Evolutionary conservation across 2,888 invertebrate species (phyloP).

Genomic region (Smittia aterrima): DNA sequence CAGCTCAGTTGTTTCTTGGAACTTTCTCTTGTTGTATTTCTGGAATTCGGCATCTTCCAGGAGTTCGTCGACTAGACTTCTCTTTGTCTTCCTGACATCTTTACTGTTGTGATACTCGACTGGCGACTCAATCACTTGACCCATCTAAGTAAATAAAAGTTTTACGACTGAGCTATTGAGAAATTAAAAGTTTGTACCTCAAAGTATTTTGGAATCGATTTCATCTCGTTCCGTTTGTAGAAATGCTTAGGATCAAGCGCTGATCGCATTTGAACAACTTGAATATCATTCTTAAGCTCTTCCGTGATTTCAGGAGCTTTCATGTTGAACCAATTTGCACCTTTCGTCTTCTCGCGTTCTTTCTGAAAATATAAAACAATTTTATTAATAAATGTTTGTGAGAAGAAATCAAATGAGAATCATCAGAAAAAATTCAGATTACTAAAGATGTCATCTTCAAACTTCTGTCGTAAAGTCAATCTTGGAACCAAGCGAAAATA

Average conservation of each 20-base stretch:
- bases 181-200: slow-evolving; percentile 65
- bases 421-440: slow-evolving; percentile 49
- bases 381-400: neutral
- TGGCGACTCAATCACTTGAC: slow-evolving; percentile 78
- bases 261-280: slow-evolving; percentile 88
- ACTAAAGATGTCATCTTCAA: slow-evolving; percentile 51
- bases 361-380: slow-evolving; percentile 54
- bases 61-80: slow-evolving; percentile 90
- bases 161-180: too few species aligned
- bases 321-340: slow-evolving; percentile 85
- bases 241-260: slow-evolving; percentile 89
- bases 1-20: slow-evolving; percentile 71
- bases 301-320: slow-evolving; percentile 86
- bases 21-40: slow-evolving; percentile 76
- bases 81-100: slow-evolving; percentile 71
- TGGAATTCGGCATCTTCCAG: slow-evolving; percentile 84
- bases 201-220: slow-evolving; percentile 88
- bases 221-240: slow-evolving; percentile 89
- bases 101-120: slow-evolving; percentile 81
- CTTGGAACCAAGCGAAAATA: slow-evolving; percentile 45
- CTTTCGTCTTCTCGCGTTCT: slow-evolving; percentile 77
- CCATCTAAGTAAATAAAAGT: slow-evolving; percentile 65
- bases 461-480: neutral
- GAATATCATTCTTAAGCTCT: slow-evolving; percentile 82
- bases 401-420: neutral